Percentiles rank a stretch among this genome's conserved stretches.
These are phyloP conservation scores for Penelope pileata DNA, from an alignment of 2,113 vertebrate species.

Conservation along the genomic window DNA sequence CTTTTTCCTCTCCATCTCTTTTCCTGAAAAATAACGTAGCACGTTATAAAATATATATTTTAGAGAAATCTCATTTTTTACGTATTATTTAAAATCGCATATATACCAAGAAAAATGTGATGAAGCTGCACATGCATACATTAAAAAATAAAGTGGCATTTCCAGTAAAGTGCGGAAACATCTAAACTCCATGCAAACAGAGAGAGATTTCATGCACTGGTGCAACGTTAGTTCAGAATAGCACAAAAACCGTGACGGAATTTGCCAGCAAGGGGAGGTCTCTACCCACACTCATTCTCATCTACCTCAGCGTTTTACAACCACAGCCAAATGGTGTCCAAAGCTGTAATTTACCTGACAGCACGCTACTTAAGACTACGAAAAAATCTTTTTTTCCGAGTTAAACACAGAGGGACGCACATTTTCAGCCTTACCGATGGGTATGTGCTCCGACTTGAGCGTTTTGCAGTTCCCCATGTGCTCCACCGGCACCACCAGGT, in stretches of 20 bases:
- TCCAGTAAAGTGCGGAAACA: background rate
- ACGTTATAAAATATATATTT: background rate
- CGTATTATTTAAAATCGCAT: background rate
- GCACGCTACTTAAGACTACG: background rate
- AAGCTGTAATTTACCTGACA: background rate
- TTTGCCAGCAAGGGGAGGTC: background rate
- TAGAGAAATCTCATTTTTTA: background rate
- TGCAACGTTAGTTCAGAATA: background rate
- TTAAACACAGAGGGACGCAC: too few species aligned
- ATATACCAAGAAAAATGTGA: background rate
- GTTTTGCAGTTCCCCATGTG: conserved; percentile 93
- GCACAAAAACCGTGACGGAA: fast-evolving
- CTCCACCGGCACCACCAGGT: conserved; percentile 90
- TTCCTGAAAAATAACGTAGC: background rate
- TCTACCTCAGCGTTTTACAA: background rate
- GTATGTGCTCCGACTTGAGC: conserved; percentile 82
- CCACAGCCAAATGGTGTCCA: background rate
- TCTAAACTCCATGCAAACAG: background rate
- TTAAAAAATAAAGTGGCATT: background rate
- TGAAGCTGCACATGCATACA: background rate
- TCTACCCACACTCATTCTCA: background rate
- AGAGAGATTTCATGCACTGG: background rate
- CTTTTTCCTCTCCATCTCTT: background rate
- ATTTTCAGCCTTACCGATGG: conserved; percentile 79
- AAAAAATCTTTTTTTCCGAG: background rate